Evolutionary conservation across 1,140 invertebrate species (phyloP).

Genomic region (Hermetia illucens): DNA sequence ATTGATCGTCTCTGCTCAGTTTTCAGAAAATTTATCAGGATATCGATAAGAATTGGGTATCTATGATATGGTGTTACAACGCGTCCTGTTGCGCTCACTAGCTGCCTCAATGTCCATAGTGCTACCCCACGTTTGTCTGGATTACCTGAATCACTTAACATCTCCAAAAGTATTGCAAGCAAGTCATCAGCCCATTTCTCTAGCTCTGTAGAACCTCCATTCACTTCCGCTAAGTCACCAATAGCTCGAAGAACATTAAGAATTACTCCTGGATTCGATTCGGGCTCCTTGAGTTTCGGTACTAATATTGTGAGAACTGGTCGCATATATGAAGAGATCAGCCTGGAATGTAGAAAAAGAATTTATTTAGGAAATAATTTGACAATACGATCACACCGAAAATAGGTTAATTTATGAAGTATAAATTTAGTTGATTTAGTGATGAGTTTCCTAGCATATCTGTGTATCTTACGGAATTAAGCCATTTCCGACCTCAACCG

Average conservation of each 20-base stretch:
- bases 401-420: no score
- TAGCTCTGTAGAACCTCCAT: constrained; percentile 73
- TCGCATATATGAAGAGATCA: constrained; percentile 93
- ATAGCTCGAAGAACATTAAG: constrained; percentile 83
- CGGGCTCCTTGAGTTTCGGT: constrained; percentile 82
- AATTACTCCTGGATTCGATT: constrained; percentile 84
- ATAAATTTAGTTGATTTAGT: no score
- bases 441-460: no score
- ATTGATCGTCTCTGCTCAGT: constrained; percentile 80
- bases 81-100: constrained; percentile 91
- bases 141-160: constrained; percentile 86
- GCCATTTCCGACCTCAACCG: no score
- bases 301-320: constrained; percentile 88
- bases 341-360: constrained; percentile 33
- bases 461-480: no score
- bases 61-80: constrained; percentile 88
- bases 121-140: constrained; percentile 88
- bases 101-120: constrained; percentile 85
- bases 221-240: constrained; percentile 90
- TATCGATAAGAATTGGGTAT: constrained; percentile 84
- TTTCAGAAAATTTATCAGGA: constrained; percentile 90
- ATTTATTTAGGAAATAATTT: no score
- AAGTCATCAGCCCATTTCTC: constrained; percentile 82
- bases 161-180: constrained; percentile 77
- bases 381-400: no score